A percentile compares a stretch with the other conserved stretches of the same genome.
Evolutionary conservation across 2,113 vertebrate genomes (phyloP).

Genomic region (Gavialis gangeticus): DNA sequence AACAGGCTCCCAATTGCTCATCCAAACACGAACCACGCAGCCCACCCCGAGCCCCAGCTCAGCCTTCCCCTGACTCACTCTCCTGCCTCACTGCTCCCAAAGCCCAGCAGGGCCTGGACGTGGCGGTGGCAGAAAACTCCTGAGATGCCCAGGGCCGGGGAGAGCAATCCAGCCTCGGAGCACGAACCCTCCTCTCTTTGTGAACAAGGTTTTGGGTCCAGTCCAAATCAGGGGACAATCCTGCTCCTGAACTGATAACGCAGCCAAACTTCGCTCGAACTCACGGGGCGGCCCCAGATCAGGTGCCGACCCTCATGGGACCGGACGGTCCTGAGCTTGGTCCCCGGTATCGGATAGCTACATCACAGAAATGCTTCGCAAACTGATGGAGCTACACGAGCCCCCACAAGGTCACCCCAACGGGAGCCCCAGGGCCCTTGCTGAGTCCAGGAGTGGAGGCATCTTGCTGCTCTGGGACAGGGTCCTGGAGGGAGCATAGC

Average conservation of each 20-base stretch:
- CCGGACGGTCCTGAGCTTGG: no score
- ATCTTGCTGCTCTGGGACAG: not conserved
- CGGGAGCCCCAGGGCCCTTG: not conserved
- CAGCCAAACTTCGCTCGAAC: no score
- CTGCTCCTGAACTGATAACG: not conserved
- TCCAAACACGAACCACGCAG: not conserved
- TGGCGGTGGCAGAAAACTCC: not conserved
- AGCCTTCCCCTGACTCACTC: not conserved
- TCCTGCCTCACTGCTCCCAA: not conserved
- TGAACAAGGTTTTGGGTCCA: not conserved
- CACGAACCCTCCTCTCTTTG: no score
- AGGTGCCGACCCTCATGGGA: no score
- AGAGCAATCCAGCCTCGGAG: not conserved
- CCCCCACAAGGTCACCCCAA: no score
- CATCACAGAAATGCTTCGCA: no score
- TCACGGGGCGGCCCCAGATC: no score
- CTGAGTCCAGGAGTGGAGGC: no score
- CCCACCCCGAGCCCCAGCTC: not conserved
- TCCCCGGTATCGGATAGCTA: no score
- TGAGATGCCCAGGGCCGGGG: not conserved
- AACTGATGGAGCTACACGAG: no score
- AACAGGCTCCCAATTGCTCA: not conserved
- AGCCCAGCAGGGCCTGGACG: not conserved
- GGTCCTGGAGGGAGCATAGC: not conserved
- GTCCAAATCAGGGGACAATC: not conserved